Base-by-base conservation (phyloP, 2,113 vertebrate species). In the Plecotus auritus region DNA sequence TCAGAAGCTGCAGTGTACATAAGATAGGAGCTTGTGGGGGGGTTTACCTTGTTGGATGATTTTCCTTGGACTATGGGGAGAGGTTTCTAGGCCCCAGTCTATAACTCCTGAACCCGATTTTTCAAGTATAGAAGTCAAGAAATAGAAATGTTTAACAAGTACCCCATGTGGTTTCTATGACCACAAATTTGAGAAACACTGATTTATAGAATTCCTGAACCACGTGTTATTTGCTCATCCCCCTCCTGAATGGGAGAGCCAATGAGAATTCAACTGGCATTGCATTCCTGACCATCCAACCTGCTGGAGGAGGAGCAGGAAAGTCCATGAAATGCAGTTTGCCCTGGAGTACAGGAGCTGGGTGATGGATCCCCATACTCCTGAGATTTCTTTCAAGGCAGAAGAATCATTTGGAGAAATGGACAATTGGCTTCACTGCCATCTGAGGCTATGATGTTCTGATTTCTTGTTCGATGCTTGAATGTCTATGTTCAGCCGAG, bases 271-370 rank as follows among this genome's bases (percentile, higher is more conserved):
- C 47, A 13, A 37, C 12, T 37, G 16, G 32, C 12, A 37, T 35
- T 2, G 0, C 40, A 10, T 37, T 9, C 12, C 76, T 2, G 6
- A 23, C 13, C 4, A 42, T 16, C 49, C 35, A 20, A n/a, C 11
- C 17, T 81, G 67, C 30, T 10, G 12, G 7, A 47, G 35, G 17
- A 56, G 32, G 22, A 12, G 5, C 2, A n/a, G 5, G 59, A 90
- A 90, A 42, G 32, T 35, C 13, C 22, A 32, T 1, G 4, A 42
- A 30, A 20, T 26, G 42, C 28, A 4, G 1, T 67, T 32, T 11
- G 3, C 42, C 16, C 22, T 47, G n/a, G 3, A 1, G 54, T 9
- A n/a, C 18, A 28, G 20, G 42, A 77, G 70, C 77, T 32, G 51
- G 28, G 18, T n/a, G 42, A 28, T 0, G 4, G 37, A 26, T 9